Percentiles rank a stretch among this genome's conserved stretches.
Conservation (phyloP, 2,888 invertebrate species). For the Acanthoscelides obtectus region DNA sequence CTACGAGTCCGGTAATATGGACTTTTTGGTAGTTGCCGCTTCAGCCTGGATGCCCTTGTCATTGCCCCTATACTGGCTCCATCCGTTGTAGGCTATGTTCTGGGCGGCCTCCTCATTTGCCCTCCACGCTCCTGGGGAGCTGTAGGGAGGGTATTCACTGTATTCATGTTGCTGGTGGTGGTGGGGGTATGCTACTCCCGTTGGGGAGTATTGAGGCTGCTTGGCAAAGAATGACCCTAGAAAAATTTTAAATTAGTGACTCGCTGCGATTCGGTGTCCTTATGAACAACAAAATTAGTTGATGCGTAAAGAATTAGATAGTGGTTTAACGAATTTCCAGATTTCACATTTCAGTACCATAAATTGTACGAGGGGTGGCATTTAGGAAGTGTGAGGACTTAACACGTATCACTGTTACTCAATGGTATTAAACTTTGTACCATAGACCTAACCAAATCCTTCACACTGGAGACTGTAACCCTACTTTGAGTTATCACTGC, state of each 20-base stretch:
- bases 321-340: no score
- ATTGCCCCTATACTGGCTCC: constrained; percentile 55
- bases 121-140: constrained; percentile 59
- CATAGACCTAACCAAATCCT: no score
- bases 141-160: constrained; percentile 30
- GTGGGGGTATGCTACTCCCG: constrained; percentile 63
- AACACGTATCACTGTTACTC: no score
- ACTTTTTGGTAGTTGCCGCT: constrained; percentile 39
- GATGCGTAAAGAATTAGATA: no score
- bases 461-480: no score
- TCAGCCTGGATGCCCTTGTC: constrained; percentile 48
- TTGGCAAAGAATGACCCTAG: constrained; percentile 20
- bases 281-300: no score
- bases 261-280: no score
- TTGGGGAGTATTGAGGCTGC: constrained; percentile 65
- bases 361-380: no score
- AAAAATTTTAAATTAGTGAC: constrained; percentile 2
- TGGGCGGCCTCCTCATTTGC: constrained; percentile 57
- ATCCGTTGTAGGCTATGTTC: constrained; percentile 71
- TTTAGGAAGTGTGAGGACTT: no score
- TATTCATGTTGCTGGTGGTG: constrained; percentile 48
- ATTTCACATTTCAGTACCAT: no score
- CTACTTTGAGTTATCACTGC: no score
- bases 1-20: constrained; percentile 46
- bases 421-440: no score